Evolutionary conservation across 2,797 vertebrate genomes (phyloP).

Genomic region (Ammospiza maritima): DNA sequence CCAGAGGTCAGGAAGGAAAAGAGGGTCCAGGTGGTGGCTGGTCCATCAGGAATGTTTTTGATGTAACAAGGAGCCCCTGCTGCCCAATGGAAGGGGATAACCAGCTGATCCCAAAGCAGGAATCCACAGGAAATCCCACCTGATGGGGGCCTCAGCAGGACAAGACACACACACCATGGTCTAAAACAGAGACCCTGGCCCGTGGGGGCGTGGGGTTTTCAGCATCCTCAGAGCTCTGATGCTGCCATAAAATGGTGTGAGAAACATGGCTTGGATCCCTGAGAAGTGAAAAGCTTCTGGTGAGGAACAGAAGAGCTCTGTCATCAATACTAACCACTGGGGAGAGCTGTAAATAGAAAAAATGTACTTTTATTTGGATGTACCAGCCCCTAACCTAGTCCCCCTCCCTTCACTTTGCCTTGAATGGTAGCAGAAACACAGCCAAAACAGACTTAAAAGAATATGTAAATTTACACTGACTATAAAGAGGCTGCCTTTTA

Average conservation of each 20-base stretch:
- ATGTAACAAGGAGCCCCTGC: background rate
- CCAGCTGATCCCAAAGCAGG: background rate
- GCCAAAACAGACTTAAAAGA: background rate
- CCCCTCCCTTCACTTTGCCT: background rate
- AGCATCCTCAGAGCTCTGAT: background rate
- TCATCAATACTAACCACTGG: background rate
- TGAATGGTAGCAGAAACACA: constrained; percentile 2
- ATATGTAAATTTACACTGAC: background rate
- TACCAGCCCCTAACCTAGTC: background rate
- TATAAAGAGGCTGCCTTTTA: constrained; percentile 3
- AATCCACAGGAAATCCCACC: background rate
- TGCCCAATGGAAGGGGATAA: background rate
- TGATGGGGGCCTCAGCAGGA: background rate
- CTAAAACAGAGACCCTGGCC: background rate
- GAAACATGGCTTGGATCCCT: background rate
- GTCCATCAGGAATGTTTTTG: background rate
- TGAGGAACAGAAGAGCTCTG: background rate
- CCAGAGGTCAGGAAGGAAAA: background rate
- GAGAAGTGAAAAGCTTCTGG: background rate
- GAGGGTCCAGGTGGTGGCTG: background rate
- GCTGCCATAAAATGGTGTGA: background rate
- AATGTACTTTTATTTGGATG: background rate
- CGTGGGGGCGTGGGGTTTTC: background rate
- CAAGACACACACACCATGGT: background rate
- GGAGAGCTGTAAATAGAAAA: background rate